Conservation (phyloP, 2,113 vertebrate species). For the Antechinus flavipes region DNA sequence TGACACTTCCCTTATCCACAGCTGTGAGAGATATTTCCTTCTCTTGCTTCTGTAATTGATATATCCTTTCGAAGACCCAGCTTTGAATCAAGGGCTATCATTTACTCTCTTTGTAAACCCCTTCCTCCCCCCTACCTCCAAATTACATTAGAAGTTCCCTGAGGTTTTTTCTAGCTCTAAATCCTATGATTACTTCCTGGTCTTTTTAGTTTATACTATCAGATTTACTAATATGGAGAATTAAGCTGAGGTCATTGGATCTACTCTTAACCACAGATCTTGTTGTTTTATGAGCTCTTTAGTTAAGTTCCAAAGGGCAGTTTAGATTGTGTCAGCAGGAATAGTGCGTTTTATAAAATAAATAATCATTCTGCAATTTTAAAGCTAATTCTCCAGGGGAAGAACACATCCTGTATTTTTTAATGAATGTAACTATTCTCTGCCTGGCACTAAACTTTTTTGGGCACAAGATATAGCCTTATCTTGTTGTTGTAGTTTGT, state of each 20-base stretch:
- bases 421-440: neutral
- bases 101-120: neutral
- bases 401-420: neutral
- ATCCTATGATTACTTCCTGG: neutral
- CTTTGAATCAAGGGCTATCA: neutral
- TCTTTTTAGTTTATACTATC: neutral
- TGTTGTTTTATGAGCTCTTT: neutral
- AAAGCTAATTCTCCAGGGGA: slow-evolving; percentile 9
- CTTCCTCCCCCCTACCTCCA: neutral
- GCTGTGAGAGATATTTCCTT: neutral
- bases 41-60: neutral
- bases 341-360: slow-evolving; percentile 18
- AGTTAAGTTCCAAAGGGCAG: neutral
- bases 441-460: neutral
- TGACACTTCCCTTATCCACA: neutral
- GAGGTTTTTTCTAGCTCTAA: neutral
- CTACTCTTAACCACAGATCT: neutral
- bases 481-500: neutral
- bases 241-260: neutral
- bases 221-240: neutral
- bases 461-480: neutral
- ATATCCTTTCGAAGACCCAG: neutral
- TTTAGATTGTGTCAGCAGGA: slow-evolving; percentile 1
- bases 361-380: neutral
- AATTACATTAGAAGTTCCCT: neutral